These are phyloP conservation scores for Microcebus murinus DNA, from an alignment of 2,113 vertebrate species.

Conservation along the genomic window DNA sequence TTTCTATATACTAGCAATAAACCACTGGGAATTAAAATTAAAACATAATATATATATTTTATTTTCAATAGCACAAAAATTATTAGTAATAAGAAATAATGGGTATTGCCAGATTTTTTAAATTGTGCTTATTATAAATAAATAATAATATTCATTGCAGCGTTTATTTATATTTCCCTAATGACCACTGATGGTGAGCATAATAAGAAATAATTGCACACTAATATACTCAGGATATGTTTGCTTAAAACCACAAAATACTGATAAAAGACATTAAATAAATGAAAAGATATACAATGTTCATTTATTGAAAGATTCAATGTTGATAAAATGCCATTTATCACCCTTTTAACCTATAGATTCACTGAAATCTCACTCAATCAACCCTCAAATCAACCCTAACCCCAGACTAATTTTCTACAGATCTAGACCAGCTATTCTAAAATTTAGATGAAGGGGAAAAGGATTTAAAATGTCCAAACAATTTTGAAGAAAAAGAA, in stretches of 20 bases:
- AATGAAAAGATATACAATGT: neutral
- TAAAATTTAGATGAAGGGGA: neutral
- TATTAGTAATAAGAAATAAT: neutral
- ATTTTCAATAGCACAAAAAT: neutral
- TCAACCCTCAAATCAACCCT: too few relatives aligned
- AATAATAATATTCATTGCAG: too few relatives aligned
- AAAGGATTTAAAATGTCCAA: too few relatives aligned
- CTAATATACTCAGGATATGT: neutral
- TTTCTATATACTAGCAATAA: neutral
- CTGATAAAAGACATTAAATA: neutral
- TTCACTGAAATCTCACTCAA: neutral
- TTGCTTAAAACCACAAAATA: neutral
- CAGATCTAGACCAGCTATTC: neutral
- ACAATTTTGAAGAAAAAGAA: neutral
- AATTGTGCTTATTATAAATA: too few relatives aligned
- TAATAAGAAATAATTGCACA: neutral
- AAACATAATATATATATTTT: neutral
- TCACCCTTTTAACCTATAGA: neutral
- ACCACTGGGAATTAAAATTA: neutral
- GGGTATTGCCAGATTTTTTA: too few relatives aligned
- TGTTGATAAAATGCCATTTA: neutral
- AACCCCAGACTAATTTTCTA: neutral
- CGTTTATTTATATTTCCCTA: too few relatives aligned
- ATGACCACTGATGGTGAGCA: too few relatives aligned
- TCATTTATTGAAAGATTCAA: neutral